Evolutionary conservation across 1,140 invertebrate genomes (phyloP), one percentile per base, ranked within the genome.

Genomic region (Cotesia vestalis): DNA sequence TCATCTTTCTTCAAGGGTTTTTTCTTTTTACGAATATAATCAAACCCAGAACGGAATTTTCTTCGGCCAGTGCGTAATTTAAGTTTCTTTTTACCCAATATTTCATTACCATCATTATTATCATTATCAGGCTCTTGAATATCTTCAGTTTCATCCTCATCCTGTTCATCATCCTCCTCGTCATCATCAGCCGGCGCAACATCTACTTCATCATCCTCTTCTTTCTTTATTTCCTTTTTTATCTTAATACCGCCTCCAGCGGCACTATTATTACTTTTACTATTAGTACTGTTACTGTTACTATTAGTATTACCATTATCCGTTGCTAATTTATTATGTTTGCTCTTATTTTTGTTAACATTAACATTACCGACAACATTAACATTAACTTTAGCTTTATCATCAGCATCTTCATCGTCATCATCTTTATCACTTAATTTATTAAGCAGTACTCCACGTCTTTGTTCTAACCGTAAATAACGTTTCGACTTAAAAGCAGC

Each of bases 21-120:
- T 82, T 96, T 96, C 88, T 96, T 95, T 77, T 95, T 95, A 11
- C 94, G 86, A 55, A 96, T 95, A 72, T 95, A 96, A 87, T 96
- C 95, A 83, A 96, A 96, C 3, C 95, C 94, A 5, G 92, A 92
- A 67, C 91, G 91, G 73, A 92, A 88, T 84, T 91, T 89, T 40
- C 91, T 83, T 17, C 91, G 84, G 5, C 88, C 87, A 51, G 86
- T 88, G 69, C 87, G 85, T 4, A 89, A 79, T 76, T 90, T 90
- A 55, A 85, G 82, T 64, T 88, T 89, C 76, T 88, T 88, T 63
- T 85, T 86, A 52, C 79, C 86, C 35, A 73, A 78, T 2, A 64
- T 70, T 57, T 81, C 77, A 5, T 68, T 77, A 4, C 79, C 79
- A 4, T 87, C 84, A 59, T 72, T 75, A 73, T 74, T 77, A 52